phyloP scores from a whole-genome alignment of 2,797 vertebrate species.

The Cynodonichthys magdalenae region DNA sequence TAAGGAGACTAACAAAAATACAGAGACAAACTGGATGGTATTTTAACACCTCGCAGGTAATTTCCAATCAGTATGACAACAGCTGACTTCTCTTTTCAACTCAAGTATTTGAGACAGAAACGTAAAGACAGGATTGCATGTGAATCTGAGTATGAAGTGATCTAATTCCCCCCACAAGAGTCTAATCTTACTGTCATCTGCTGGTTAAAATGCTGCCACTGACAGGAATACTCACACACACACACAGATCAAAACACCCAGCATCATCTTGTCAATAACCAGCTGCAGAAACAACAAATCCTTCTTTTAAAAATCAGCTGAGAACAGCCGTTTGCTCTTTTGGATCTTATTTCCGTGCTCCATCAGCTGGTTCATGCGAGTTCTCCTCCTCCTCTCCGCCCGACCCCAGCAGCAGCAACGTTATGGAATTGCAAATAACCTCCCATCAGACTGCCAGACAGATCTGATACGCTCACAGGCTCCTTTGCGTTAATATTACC shows the following conservation, averaged over 20 bases:
- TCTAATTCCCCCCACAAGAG: neutral
- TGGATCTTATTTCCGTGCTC: conserved; percentile 22
- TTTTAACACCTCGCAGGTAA: too few species aligned
- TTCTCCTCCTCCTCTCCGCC: conserved; percentile 8
- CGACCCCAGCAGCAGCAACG: conserved; percentile 26
- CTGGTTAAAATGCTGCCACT: conserved; percentile 17
- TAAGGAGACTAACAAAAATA: too few species aligned
- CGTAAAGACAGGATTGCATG: too few species aligned
- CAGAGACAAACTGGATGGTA: too few species aligned
- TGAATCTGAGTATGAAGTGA: neutral
- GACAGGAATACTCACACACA: conserved; percentile 1
- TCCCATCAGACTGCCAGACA: conserved; percentile 44
- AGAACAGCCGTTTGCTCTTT: conserved; percentile 40
- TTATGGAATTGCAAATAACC: conserved; percentile 60
- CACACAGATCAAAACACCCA: conserved; percentile 17
- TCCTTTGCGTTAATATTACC: conserved; percentile 52
- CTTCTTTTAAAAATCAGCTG: conserved; percentile 29
- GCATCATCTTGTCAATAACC: conserved; percentile 45
- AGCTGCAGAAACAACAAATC: conserved; percentile 38
- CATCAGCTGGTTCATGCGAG: conserved; percentile 24
- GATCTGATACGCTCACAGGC: conserved; percentile 47
- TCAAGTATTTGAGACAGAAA: too few species aligned
- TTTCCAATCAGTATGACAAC: too few species aligned
- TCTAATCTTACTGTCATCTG: conserved; percentile 41
- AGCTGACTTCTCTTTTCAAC: too few species aligned